Conservation (phyloP, 2,888 invertebrate genomes). For the Cordylochernes scorpioides region DNA sequence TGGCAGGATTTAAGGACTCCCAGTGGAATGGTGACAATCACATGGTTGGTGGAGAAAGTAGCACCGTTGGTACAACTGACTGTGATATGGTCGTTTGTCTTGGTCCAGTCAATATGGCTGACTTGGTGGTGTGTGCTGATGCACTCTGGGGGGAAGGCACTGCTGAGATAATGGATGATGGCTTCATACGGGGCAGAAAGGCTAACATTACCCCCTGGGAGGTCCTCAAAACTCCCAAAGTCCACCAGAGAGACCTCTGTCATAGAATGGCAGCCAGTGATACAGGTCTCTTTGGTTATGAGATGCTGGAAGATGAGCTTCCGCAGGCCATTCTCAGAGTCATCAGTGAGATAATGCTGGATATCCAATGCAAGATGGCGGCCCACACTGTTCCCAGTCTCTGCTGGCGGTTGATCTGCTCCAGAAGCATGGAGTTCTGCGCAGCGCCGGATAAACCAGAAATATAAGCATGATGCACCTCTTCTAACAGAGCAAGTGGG, state of each 20-base stretch:
- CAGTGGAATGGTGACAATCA: constrained; percentile 69
- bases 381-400: constrained; percentile 55
- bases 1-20: constrained; percentile 57
- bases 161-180: constrained; percentile 7
- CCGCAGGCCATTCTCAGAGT: constrained; percentile 42
- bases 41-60: constrained; percentile 49
- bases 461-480: constrained; percentile 78
- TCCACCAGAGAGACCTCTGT: constrained; percentile 69
- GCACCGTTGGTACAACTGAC: constrained; percentile 58
- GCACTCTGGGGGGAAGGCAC: constrained; percentile 20
- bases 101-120: constrained; percentile 38
- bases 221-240: constrained; percentile 72
- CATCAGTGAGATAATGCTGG: constrained; percentile 25
- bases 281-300: constrained; percentile 69
- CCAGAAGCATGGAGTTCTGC: constrained; percentile 74
- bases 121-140: constrained; percentile 43
- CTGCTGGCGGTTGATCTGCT: constrained; percentile 44
- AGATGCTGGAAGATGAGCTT: constrained; percentile 65
- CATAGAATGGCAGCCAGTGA: constrained; percentile 72
- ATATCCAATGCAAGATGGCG: constrained; percentile 65
- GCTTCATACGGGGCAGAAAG: constrained; percentile 42
- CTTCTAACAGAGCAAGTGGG: constrained; percentile 43
- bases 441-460: constrained; percentile 62
- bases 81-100: constrained; percentile 16
- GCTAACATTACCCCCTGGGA: constrained; percentile 71